Conservation (phyloP, 2,113 vertebrate species). For the Ceratotherium simum region DNA sequence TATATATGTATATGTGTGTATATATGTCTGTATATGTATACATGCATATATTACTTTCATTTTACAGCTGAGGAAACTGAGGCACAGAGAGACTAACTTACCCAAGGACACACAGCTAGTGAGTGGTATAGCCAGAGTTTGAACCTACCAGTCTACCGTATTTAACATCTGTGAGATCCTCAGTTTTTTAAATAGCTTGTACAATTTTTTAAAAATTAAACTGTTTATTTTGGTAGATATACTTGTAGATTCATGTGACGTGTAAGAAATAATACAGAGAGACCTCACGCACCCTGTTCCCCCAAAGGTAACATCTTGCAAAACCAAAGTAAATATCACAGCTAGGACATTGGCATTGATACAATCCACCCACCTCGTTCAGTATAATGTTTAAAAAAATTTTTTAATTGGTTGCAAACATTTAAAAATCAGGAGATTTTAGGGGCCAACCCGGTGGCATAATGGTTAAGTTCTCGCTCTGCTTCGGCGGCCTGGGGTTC, state of each 20-base stretch:
- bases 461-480: too few relatives aligned
- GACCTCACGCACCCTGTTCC: background rate
- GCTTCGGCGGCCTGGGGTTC: too few relatives aligned
- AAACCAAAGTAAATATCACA: background rate
- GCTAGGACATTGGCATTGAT: background rate
- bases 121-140: background rate
- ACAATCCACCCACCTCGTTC: background rate
- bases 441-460: background rate
- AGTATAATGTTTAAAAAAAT: background rate
- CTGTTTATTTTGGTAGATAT: background rate
- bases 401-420: background rate
- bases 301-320: background rate
- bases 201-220: background rate
- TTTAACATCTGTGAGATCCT: background rate
- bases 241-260: background rate
- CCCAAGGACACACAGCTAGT: background rate
- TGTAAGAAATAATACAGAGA: background rate
- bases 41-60: background rate
- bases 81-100: background rate
- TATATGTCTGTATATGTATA: too few relatives aligned
- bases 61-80: background rate
- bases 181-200: background rate
- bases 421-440: background rate
- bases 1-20: background rate
- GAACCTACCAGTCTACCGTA: background rate